Evolutionary conservation across 2,113 vertebrate species (phyloP).

Genomic region (Indicator indicator): DNA sequence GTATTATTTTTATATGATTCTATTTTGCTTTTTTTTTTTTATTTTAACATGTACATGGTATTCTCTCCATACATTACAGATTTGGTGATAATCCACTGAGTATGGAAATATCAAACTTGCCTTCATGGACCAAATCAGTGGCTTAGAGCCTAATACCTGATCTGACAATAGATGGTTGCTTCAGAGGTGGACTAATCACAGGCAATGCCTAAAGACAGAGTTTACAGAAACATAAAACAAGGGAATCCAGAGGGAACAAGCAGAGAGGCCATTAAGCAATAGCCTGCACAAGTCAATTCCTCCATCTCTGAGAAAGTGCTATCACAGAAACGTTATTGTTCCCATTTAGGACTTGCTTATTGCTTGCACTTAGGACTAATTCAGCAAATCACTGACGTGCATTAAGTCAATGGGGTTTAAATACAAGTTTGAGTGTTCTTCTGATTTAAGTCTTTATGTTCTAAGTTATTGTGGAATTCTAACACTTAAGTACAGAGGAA

Average conservation of each 20-base stretch:
- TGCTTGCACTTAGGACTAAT: conserved; percentile 30
- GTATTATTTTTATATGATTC: background rate
- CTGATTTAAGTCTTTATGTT: conserved; percentile 35
- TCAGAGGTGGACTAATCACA: background rate
- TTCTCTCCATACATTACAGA: background rate
- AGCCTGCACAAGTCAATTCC: background rate
- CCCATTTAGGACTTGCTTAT: background rate
- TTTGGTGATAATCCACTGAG: background rate
- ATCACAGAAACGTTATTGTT: background rate
- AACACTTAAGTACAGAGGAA: background rate
- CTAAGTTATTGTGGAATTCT: conserved; percentile 14
- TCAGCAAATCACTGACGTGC: background rate
- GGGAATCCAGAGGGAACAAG: background rate
- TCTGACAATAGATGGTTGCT: background rate
- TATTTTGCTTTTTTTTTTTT: background rate
- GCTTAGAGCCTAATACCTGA: background rate
- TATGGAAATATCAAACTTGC: background rate
- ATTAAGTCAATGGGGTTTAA: conserved; percentile 30
- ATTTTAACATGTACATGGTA: background rate
- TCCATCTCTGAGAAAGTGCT: background rate
- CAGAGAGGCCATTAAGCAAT: conserved; percentile 13
- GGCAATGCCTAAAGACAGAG: background rate
- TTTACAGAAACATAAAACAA: background rate
- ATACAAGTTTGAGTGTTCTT: conserved; percentile 24
- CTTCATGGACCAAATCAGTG: background rate